Percentiles rank a stretch among this genome's conserved stretches.
phyloP scores from a whole-genome alignment of 2,888 invertebrate species.

The Drepanosiphum platanoidis region DNA sequence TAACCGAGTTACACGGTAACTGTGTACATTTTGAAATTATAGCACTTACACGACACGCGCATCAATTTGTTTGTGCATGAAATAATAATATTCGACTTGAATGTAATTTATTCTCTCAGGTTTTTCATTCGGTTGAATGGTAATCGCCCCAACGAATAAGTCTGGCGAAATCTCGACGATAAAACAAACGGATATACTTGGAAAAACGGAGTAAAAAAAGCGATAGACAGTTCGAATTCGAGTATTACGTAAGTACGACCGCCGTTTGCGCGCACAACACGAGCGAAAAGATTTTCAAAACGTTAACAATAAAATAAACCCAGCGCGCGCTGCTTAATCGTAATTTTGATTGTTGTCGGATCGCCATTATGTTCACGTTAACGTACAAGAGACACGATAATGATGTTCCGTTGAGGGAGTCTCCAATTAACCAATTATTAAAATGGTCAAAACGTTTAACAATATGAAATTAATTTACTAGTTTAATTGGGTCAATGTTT shows the following conservation, averaged over 20 bases:
- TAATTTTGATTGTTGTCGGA: conserved; percentile 37
- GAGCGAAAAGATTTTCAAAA: not conserved
- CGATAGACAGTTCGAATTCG: not conserved
- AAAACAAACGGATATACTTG: not conserved
- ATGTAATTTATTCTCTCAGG: no score
- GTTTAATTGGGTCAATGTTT: conserved; percentile 19
- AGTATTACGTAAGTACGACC: not conserved
- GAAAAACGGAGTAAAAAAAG: not conserved
- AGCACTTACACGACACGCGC: not conserved
- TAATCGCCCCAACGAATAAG: not conserved
- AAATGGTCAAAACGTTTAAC: not conserved
- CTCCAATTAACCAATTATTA: not conserved
- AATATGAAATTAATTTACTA: not conserved
- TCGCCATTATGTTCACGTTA: not conserved
- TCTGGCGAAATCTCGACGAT: not conserved
- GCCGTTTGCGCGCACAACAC: not conserved
- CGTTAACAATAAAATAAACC: conserved; percentile 11
- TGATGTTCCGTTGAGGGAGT: not conserved
- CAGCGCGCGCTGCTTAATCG: conserved; percentile 14
- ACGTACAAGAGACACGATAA: not conserved
- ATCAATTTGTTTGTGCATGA: not conserved
- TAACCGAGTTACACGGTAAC: no score
- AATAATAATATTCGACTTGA: not conserved
- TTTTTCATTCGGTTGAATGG: not conserved
- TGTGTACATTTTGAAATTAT: no score